Evolutionary conservation across 2,888 invertebrate species (phyloP).

Genomic region (Troides oblongomaculatus): DNA sequence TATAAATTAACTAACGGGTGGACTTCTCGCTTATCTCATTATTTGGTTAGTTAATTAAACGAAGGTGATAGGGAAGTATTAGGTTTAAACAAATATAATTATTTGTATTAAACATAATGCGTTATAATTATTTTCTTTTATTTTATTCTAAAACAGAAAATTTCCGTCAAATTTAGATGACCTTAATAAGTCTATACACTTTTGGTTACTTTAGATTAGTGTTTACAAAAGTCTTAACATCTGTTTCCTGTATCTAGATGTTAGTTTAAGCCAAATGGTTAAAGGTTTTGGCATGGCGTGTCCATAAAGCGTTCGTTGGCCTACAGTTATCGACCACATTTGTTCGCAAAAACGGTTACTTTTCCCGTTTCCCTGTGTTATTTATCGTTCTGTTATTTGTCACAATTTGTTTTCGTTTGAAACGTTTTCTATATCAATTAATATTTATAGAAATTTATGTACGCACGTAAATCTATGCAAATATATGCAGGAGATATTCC

Average conservation of each 20-base stretch:
- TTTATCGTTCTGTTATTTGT: conserved; percentile 3
- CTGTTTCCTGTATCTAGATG: conserved; percentile 21
- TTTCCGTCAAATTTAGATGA: not conserved
- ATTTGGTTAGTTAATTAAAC: too few species aligned
- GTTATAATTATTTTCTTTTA: too few species aligned
- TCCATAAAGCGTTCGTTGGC: conserved; percentile 47
- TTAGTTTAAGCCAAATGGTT: conserved; percentile 13
- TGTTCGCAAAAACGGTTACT: conserved; percentile 5
- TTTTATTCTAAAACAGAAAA: not conserved
- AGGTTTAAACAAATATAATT: too few species aligned
- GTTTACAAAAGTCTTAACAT: conserved; percentile 14
- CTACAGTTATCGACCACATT: conserved; percentile 35
- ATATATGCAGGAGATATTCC: too few species aligned
- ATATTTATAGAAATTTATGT: too few species aligned
- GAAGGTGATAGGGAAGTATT: too few species aligned
- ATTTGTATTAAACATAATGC: too few species aligned
- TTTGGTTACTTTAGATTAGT: not conserved
- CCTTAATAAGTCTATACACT: conserved; percentile 1
- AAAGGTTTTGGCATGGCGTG: conserved; percentile 42
- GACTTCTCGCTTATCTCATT: too few species aligned
- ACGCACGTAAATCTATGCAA: too few species aligned
- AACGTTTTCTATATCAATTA: too few species aligned
- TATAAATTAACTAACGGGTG: too few species aligned
- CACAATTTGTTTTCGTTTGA: too few species aligned
- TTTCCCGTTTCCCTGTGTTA: conserved; percentile 1